phyloP scores from a whole-genome alignment of 2,888 invertebrate genomes.

The Morpho achilles region DNA sequence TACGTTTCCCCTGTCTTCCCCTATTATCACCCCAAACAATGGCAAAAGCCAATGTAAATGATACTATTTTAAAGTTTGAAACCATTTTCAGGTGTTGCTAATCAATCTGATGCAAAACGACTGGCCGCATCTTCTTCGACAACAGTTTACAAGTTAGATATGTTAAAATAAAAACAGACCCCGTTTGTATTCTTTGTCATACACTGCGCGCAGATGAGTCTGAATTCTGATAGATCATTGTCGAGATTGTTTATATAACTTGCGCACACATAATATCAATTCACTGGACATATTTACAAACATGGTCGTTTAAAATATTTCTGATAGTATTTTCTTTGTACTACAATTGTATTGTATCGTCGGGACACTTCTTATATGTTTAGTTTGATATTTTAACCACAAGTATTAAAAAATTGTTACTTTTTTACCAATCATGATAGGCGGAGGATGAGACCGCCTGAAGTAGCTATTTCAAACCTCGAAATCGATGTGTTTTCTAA shows the following conservation, averaged over 20 bases:
- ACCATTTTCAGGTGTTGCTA: constrained; percentile 48
- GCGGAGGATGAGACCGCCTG: no score
- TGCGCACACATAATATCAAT: constrained; percentile 32
- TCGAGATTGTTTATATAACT: constrained; percentile 37
- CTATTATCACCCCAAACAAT: constrained; percentile 36
- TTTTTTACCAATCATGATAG: no score
- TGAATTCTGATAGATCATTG: constrained; percentile 42
- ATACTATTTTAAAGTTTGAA: constrained; percentile 32
- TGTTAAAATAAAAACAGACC: constrained; percentile 48
- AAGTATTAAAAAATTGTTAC: no score
- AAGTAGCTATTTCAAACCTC: no score
- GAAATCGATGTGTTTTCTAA: no score
- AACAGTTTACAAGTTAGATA: constrained; percentile 47
- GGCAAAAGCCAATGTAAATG: constrained; percentile 35
- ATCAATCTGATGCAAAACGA: constrained; percentile 36
- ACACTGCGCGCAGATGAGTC: constrained; percentile 33
- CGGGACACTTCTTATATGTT: no score
- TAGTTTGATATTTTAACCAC: no score
- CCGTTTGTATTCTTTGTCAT: constrained; percentile 33
- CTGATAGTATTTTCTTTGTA: not conserved
- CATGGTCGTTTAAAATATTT: constrained; percentile 8
- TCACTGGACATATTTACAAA: constrained; percentile 37
- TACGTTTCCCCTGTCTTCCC: constrained; percentile 40
- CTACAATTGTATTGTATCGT: no score
- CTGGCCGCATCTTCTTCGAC: constrained; percentile 35